Percentiles rank a stretch among this genome's conserved stretches.
Conservation (phyloP, 1,140 invertebrate genomes). For the Conus betulinus region DNA sequence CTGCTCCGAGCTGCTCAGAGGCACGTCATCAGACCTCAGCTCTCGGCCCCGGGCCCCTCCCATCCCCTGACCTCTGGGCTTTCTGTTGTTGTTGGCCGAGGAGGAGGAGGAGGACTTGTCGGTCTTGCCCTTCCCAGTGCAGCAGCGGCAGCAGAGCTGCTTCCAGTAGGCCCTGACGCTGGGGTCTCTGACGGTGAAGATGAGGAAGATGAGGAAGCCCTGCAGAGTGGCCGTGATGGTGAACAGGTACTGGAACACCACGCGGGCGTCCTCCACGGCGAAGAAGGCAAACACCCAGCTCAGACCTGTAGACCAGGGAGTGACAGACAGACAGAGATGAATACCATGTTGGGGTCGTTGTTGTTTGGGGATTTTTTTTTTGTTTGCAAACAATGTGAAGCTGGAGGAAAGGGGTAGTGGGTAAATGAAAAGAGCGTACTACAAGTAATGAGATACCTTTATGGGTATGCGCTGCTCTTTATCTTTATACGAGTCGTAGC, state of each 20-base stretch:
- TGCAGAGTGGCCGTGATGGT: slow-evolving; percentile 77
- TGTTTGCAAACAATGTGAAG: no score
- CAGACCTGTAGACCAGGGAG: slow-evolving; percentile 70
- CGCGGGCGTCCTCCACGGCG: slow-evolving; percentile 73
- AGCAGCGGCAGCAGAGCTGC: slow-evolving; percentile 41
- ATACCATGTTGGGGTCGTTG: background rate
- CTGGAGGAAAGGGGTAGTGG: no score
- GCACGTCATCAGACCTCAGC: background rate
- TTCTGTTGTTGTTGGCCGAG: background rate
- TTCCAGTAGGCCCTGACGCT: slow-evolving; percentile 55
- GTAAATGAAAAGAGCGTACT: background rate
- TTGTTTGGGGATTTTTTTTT: background rate
- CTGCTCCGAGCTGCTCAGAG: background rate
- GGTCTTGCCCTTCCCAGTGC: background rate
- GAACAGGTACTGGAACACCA: slow-evolving; percentile 78
- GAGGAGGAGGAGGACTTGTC: background rate
- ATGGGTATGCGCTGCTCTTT: background rate
- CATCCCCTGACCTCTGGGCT: background rate
- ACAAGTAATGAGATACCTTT: background rate
- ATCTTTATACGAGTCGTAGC: background rate
- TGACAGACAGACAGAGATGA: background rate
- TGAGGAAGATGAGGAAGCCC: slow-evolving; percentile 77
- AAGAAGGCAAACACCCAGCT: slow-evolving; percentile 79
- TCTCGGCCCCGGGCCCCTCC: background rate
- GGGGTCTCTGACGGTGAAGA: slow-evolving; percentile 64